These are phyloP conservation scores for Dromiciops gliroides DNA, from an alignment of 2,113 vertebrate genomes.

Conservation along the genomic window DNA sequence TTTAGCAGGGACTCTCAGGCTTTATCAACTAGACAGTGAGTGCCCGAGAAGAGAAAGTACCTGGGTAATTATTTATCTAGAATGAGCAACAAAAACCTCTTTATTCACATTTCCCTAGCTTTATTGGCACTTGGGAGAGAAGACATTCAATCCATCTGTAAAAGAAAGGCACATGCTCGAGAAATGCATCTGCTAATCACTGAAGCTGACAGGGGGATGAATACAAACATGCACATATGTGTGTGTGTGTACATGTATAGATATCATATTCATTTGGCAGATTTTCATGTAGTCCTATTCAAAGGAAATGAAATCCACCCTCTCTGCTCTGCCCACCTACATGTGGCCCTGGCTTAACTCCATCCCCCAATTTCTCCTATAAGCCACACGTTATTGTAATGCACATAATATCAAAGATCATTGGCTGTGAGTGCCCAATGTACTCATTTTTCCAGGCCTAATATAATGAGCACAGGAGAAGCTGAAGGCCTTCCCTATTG, in stretches of 20 bases:
- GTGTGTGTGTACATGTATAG: neutral
- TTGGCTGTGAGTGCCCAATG: neutral
- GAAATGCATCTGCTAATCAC: neutral
- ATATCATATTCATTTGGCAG: neutral
- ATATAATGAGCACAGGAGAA: neutral
- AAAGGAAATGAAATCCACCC: conserved; percentile 11
- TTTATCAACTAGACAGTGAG: neutral
- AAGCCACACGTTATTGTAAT: neutral
- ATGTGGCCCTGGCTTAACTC: conserved; percentile 16
- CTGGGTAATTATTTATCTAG: neutral
- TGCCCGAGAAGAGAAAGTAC: neutral
- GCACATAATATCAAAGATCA: conserved; percentile 9
- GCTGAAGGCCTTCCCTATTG: conserved; percentile 3
- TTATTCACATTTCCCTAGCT: neutral
- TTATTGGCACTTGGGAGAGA: conserved; percentile 24
- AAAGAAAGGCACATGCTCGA: neutral
- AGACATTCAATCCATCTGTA: neutral
- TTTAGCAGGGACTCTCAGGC: neutral
- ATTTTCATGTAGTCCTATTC: conserved; percentile 26
- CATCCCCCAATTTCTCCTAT: neutral
- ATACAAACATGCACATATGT: neutral
- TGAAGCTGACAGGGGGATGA: neutral
- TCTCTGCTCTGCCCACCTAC: neutral
- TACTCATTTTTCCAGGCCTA: neutral
- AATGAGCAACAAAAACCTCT: neutral